Conservation (phyloP, 2,113 vertebrate genomes). For the Eclectus roratus region DNA sequence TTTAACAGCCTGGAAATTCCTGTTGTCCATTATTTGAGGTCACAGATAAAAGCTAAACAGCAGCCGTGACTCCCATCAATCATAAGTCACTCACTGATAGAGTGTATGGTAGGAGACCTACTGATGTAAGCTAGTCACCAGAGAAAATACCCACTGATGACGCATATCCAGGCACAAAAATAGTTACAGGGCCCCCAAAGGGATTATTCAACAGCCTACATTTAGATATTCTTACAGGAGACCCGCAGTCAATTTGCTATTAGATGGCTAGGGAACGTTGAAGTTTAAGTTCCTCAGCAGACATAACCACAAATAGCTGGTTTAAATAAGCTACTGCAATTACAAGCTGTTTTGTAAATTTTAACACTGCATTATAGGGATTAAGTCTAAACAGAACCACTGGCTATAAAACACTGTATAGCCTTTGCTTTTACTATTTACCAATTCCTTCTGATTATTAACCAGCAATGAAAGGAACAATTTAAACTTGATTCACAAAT, state of each 20-base stretch:
- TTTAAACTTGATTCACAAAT: neutral
- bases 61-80: constrained; percentile 88
- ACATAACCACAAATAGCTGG: constrained; percentile 75
- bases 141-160: constrained; percentile 99
- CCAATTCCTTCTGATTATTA: neutral
- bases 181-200: constrained; percentile 91
- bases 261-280: constrained; percentile 63
- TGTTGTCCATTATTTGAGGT: constrained; percentile 82
- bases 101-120: constrained; percentile 96
- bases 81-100: constrained; percentile 87
- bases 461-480: neutral
- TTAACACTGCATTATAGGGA: constrained; percentile 54
- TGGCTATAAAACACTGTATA: constrained; percentile 33
- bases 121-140: constrained; percentile 98
- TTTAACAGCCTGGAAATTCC: constrained; percentile 84
- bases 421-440: constrained; percentile 2
- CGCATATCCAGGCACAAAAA: constrained; percentile 99
- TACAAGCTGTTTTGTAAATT: constrained; percentile 68
- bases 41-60: constrained; percentile 78
- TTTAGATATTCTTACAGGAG: constrained; percentile 88
- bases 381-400: constrained; percentile 42
- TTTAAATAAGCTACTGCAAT: constrained; percentile 69
- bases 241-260: constrained; percentile 75
- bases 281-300: constrained; percentile 76
- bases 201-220: constrained; percentile 94